Evolutionary conservation across 2,797 vertebrate genomes (phyloP).

Genomic region (Meda fulgida): DNA sequence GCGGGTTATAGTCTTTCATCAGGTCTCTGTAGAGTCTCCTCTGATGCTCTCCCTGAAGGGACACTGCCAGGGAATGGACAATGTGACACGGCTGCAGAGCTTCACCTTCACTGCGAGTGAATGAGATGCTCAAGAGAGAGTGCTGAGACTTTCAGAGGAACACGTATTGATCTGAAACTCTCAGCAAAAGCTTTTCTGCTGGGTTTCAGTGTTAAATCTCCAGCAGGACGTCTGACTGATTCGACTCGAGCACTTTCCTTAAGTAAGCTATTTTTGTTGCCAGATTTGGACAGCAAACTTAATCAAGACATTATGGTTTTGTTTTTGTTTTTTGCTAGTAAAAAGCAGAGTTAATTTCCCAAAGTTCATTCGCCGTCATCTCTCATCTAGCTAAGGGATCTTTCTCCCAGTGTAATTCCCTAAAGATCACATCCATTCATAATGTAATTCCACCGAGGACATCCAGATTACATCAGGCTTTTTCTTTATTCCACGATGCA

Average conservation of each 20-base stretch:
- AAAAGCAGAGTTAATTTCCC: constrained; percentile 1
- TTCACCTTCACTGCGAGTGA: constrained; percentile 12
- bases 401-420: constrained; percentile 62
- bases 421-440: constrained; percentile 56
- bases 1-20: constrained; percentile 70
- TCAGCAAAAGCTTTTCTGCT: constrained; percentile 51
- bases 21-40: constrained; percentile 71
- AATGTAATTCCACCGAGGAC: constrained; percentile 64
- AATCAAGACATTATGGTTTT: background rate
- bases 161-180: constrained; percentile 51
- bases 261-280: background rate
- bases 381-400: constrained; percentile 50
- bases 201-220: constrained; percentile 30
- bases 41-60: constrained; percentile 74
- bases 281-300: background rate
- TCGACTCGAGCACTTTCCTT: constrained; percentile 19
- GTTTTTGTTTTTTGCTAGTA: background rate
- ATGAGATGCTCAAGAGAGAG: constrained; percentile 26
- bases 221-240: constrained; percentile 13
- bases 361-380: background rate
- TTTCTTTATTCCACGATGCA: constrained; percentile 48
- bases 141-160: constrained; percentile 46
- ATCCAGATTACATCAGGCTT: constrained; percentile 55
- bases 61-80: constrained; percentile 65
- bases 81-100: background rate